These are phyloP conservation scores for Notoglanidium macrostoma DNA, from an alignment of 2,797 vertebrate genomes.

Conservation along the genomic window DNA sequence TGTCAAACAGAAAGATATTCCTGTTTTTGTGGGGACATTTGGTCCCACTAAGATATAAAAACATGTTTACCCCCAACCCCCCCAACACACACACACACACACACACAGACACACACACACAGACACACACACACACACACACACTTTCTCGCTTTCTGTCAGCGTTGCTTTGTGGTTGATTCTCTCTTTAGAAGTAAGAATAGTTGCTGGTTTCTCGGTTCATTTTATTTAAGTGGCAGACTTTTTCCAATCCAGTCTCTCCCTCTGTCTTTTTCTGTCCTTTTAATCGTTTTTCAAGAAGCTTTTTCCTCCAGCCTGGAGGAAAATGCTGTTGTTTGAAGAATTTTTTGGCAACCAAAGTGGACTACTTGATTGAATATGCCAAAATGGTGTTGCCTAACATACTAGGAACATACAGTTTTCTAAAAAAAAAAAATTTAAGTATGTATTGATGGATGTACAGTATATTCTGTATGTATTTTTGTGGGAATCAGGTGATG, in stretches of 20 bases:
- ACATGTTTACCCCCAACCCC: background rate
- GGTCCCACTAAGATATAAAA: background rate
- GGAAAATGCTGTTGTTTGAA: constrained; percentile 63
- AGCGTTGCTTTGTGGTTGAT: constrained; percentile 10
- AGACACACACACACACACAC: background rate
- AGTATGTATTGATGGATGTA: background rate
- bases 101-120: background rate
- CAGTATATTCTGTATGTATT: background rate
- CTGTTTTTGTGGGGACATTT: background rate
- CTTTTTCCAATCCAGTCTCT: constrained; percentile 54
- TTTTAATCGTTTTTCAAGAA: constrained; percentile 73
- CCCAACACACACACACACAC: background rate
- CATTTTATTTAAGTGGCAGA: constrained; percentile 26
- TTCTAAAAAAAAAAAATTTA: background rate
- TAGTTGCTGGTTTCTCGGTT: constrained; percentile 37
- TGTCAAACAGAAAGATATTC: constrained; percentile 10
- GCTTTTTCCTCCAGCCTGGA: constrained; percentile 59
- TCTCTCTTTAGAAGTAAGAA: constrained; percentile 47
- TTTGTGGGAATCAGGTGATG: background rate
- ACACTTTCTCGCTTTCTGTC: constrained; percentile 22
- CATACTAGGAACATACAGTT: constrained; percentile 42
- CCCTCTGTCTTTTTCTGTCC: constrained; percentile 64
- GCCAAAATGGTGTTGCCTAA: constrained; percentile 59
- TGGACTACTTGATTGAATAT: constrained; percentile 3
- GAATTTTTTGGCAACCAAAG: constrained; percentile 60